Base-by-base conservation (phyloP, 2,888 invertebrate species). In the Podotricha telesiphe region DNA sequence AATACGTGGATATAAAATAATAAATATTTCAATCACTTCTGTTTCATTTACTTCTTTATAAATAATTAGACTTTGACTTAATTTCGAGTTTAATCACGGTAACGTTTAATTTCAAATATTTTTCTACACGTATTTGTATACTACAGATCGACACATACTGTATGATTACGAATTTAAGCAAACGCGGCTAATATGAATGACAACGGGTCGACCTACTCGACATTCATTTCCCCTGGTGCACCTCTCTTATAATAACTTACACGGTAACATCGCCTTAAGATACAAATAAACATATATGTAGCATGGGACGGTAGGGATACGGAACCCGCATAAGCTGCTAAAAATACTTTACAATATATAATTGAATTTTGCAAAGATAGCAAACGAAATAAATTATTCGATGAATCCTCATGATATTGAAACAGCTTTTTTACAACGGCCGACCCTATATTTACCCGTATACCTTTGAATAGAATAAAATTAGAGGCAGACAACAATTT, bases 171-270 rank as follows among this genome's bases (percentile, higher is more conserved):
- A 91, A 93, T 92, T 93, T 92, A 93, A 86, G 84, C 88, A 86
- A 85, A 87, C 86, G 85, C 86, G 86, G 91, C 91, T 93, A 92
- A 93, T 92, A 92, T 93, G 92, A 91, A 92, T 92, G 91, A 92
- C 92, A 91, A 90, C 89, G 91, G 87, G 84, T 84, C 86, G 85
- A 87, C 86, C 89, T 88, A 91, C 89, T 92, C 91, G 87, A 88
- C 89, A 93, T 91, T 92, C 92, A 93, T 93, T 93, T 93, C 92
- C 92, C 92, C 78, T 74, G 92, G 86, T 91, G 91, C 90, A 85
- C 87, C 87, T 89, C 91, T 91, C 92, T 91, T 92, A 91, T 92
- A 91, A 92, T 92, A 93, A 92, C 90, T 91, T 91, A 91, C 87
- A 84, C 83, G 86, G 86, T 79, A 88, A 88, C 86, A 89, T 86